phyloP scores from a whole-genome alignment of 2,113 vertebrate genomes.

The Circaetus cinerascens region DNA sequence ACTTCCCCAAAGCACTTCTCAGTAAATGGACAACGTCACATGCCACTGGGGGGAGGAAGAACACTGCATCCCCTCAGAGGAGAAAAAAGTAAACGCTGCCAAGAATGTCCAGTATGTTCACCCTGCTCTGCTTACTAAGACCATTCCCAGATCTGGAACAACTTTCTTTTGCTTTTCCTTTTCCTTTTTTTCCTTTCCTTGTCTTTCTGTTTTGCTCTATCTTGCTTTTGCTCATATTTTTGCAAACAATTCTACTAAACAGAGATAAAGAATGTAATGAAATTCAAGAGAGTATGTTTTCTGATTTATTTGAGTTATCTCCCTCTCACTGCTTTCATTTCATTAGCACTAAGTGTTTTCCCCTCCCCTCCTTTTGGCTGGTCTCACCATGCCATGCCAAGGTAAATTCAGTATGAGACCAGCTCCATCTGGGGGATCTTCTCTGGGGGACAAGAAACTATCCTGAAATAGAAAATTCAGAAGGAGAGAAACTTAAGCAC shows the following conservation, averaged over 20 bases:
- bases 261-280: background rate
- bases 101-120: background rate
- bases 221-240: background rate
- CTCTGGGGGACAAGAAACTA: background rate
- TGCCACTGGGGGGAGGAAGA: background rate
- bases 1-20: background rate
- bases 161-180: background rate
- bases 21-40: background rate
- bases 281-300: background rate
- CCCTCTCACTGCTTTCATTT: background rate
- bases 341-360: background rate
- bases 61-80: background rate
- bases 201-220: background rate
- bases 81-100: background rate
- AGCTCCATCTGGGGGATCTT: background rate
- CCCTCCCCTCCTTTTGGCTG: background rate
- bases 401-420: background rate
- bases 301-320: background rate
- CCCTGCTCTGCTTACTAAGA: background rate
- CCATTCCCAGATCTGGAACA: background rate
- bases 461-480: background rate
- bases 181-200: background rate
- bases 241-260: background rate
- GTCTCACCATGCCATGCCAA: background rate
- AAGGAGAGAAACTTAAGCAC: background rate